A percentile compares a stretch with the other conserved stretches of the same genome.
phyloP scores from a whole-genome alignment of 2,113 vertebrate species.

The Xiphias gladius region DNA sequence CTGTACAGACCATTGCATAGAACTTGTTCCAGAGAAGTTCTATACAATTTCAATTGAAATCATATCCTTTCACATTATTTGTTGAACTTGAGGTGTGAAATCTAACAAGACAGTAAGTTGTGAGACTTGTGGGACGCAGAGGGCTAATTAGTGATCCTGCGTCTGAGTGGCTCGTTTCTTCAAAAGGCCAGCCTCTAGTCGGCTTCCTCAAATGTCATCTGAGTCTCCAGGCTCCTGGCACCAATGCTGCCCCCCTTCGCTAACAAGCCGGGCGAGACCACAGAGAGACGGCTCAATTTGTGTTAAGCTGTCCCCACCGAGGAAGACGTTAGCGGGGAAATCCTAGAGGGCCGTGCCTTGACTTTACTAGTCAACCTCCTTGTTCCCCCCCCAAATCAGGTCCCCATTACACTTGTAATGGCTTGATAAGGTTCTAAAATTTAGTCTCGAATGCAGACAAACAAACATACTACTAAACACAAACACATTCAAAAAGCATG shows the following conservation, averaged over 20 bases:
- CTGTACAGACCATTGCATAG: not conserved
- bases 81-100: slow-evolving; percentile 69
- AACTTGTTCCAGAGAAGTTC: slow-evolving; percentile 25
- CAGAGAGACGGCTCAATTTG: slow-evolving; percentile 75
- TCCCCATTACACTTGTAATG: slow-evolving; percentile 42
- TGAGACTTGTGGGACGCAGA: slow-evolving; percentile 58
- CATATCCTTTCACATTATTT: slow-evolving; percentile 65
- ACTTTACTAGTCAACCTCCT: slow-evolving; percentile 45
- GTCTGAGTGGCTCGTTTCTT: slow-evolving; percentile 70
- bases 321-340: slow-evolving; percentile 69
- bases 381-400: slow-evolving; percentile 44
- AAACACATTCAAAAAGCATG: slow-evolving; percentile 27
- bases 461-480: not conserved
- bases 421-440: slow-evolving; percentile 43
- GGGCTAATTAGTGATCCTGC: slow-evolving; percentile 79
- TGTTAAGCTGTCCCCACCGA: slow-evolving; percentile 63
- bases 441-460: slow-evolving; percentile 28
- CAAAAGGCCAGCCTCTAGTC: slow-evolving; percentile 80
- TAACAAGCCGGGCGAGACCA: slow-evolving; percentile 76
- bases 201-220: slow-evolving; percentile 80
- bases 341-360: slow-evolving; percentile 46
- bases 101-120: slow-evolving; percentile 76
- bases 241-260: slow-evolving; percentile 45
- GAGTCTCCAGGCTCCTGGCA: slow-evolving; percentile 71
- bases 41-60: slow-evolving; percentile 48